Base-by-base conservation (phyloP, 2,888 invertebrate genomes). In the Lamellibrachia satsuma region DNA sequence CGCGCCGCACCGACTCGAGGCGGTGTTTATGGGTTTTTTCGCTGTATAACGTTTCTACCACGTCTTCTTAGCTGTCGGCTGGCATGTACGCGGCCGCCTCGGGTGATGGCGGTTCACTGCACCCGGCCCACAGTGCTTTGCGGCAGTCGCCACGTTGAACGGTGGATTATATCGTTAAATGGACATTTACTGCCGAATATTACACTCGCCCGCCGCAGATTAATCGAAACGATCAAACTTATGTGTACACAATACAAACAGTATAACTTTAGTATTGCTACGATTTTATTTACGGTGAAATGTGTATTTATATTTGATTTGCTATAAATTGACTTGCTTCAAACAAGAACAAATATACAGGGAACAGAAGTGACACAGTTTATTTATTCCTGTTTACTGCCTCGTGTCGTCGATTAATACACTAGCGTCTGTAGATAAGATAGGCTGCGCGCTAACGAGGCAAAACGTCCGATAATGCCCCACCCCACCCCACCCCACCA, bases 101-200 rank as follows among this genome's bases (percentile, higher is more conserved):
- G 75, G 6, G 75, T 75, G 75, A 75, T 75, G n/a, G 75, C 4
- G 6, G 22, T 75, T 75, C 75, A n/a, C 75, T 15, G 6, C 15
- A 22, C 75, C 75, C 22, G 75, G n/a, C 75, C 75, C 75, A 75
- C 3, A 75, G 0, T 75, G 75, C 75, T 75, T 22, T 75, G 75
- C 75, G 75, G 22, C 75, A 75, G 75, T 75, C 75, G 75, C 75
- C 75, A 75, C n/a, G n/a, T 75, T 75, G 75, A 75, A 75, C 75
- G 3, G 3, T 75, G 75, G 22, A 15, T 6, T 75, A n/a, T 75
- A n/a, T 0, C 22, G 75, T 75, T 55, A 55, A 55, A 55, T 55
- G 7, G 22, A n/a, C 22, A 75, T 75, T 75, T 75, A 75, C 15
- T 4, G 6, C 22, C n/a, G n/a, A 22, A 0, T 75, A 75, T 75